Evolutionary conservation across 2,113 vertebrate genomes (phyloP), one percentile per base, ranked within the genome.

Genomic region (Cyphomyrus plagiostoma): DNA sequence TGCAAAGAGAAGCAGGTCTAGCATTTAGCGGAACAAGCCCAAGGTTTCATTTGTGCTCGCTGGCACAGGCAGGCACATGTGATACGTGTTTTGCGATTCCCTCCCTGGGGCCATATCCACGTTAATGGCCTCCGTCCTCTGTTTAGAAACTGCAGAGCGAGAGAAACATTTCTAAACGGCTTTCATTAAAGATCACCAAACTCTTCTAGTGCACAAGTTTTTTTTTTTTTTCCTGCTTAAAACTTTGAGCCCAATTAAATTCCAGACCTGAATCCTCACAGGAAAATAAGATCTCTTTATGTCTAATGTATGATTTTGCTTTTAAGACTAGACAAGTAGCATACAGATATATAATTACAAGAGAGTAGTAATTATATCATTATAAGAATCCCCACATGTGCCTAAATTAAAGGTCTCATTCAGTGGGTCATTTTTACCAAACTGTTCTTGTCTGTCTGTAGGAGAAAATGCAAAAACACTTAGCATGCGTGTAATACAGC

Each of bases 341-440:
- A 80, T 80, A 42, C 74, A 80, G 30, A 80, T 80, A 42, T 35
- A 56, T 89, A 49, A 89, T 89, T 89, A 82, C 35, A 35, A 23
- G n/a, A 42, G 77, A 82, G 46, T 49, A 83, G 77, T 45, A 89
- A 82, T 89, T 89, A 42, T 70, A 62, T 26, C 74, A 53, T 82
- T 83, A 56, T 80, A 82, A 53, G 30, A 45, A 35, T 21, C 26
- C 26, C 48, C 50, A 56, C 26, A 46, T 53, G 30, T 84, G 49
- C n/a, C 46, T 82, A 35, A 85, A 90, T 89, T 89, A 90, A 45
- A 84, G 56, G 90, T 45, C 90, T 86, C 46, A 42, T 74, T 15
- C 7, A 4, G 45, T 46, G n/a, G 80, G 80, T 74, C 90, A 52
- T 50, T 85, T 86, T 19, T 26, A 46, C 23, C 30, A 1, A 48